Conservation (phyloP, 1,140 invertebrate species). For the Camponotus pennsylvanicus region DNA sequence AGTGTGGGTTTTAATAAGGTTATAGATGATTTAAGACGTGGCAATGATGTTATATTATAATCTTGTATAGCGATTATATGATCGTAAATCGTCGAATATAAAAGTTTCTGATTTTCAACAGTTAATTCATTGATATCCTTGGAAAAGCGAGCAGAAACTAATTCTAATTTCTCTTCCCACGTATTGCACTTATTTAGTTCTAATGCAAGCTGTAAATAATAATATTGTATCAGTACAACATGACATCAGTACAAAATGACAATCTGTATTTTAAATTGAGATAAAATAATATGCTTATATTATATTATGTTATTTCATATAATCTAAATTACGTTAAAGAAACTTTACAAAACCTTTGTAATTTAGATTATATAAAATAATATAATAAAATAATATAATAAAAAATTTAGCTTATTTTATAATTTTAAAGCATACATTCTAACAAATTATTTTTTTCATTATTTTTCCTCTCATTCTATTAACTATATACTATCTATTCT, state of each 20-base stretch:
- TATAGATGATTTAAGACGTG: constrained; percentile 87
- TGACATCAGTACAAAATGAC: neutral
- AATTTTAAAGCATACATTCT: too few species aligned
- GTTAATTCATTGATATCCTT: constrained; percentile 32
- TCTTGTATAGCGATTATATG: constrained; percentile 87
- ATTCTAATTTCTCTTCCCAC: neutral
- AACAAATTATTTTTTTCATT: neutral
- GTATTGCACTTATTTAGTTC: neutral
- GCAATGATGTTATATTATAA: constrained; percentile 82
- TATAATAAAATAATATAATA: too few species aligned
- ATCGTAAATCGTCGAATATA: constrained; percentile 86
- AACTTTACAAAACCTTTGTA: too few species aligned
- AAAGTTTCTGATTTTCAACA: constrained; percentile 85
- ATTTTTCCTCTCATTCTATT: too few species aligned
- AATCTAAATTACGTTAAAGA: too few species aligned
- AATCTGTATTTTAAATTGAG: too few species aligned
- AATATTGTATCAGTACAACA: neutral
- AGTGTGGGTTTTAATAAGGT: constrained; percentile 89
- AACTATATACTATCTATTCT: too few species aligned
- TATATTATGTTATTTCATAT: too few species aligned
- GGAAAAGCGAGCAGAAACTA: neutral
- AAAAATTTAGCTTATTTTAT: too few species aligned
- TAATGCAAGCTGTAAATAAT: neutral
- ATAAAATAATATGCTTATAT: too few species aligned
- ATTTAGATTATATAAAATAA: too few species aligned